phyloP scores from a whole-genome alignment of 2,797 vertebrate species.

The Ataeniobius toweri region DNA sequence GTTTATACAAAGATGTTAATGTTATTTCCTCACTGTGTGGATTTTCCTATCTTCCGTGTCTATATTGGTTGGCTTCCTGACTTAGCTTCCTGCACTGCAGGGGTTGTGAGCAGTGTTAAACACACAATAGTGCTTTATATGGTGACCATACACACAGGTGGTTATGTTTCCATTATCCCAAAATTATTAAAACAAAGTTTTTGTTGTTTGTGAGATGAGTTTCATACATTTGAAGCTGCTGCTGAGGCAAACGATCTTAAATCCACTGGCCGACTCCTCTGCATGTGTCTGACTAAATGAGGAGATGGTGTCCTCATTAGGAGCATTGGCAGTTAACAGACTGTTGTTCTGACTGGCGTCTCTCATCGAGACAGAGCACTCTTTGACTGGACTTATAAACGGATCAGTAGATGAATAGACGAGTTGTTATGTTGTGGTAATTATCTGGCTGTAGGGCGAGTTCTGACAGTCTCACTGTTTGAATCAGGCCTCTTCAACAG shows the following conservation, averaged over 20 bases:
- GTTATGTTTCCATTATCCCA: conserved; percentile 11
- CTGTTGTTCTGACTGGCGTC: conserved; percentile 38
- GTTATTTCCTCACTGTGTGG: conserved; percentile 53
- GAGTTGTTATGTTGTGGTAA: conserved; percentile 29
- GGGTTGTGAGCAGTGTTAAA: conserved; percentile 11
- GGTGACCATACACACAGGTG: conserved; percentile 19
- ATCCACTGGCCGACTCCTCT: conserved; percentile 27
- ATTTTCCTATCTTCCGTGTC: conserved; percentile 43
- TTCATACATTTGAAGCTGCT: conserved; percentile 19
- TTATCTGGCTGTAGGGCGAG: conserved; percentile 13
- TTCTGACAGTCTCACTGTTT: conserved; percentile 9
- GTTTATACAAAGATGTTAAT: conserved; percentile 45
- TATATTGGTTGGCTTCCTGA: conserved; percentile 57
- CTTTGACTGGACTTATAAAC: conserved; percentile 53
- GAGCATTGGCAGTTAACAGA: conserved; percentile 47
- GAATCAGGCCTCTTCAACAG: conserved; percentile 23
- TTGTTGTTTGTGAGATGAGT: not conserved
- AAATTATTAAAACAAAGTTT: not conserved
- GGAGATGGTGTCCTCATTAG: conserved; percentile 62
- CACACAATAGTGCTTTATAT: conserved; percentile 44
- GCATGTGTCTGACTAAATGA: conserved; percentile 31
- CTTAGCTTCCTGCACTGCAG: conserved; percentile 54
- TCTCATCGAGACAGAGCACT: conserved; percentile 58
- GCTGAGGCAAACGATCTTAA: conserved; percentile 39
- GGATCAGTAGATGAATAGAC: conserved; percentile 38